Evolutionary conservation across 1,140 invertebrate genomes (phyloP), one percentile per base, ranked within the genome.

Genomic region (Dryas iulia): DNA sequence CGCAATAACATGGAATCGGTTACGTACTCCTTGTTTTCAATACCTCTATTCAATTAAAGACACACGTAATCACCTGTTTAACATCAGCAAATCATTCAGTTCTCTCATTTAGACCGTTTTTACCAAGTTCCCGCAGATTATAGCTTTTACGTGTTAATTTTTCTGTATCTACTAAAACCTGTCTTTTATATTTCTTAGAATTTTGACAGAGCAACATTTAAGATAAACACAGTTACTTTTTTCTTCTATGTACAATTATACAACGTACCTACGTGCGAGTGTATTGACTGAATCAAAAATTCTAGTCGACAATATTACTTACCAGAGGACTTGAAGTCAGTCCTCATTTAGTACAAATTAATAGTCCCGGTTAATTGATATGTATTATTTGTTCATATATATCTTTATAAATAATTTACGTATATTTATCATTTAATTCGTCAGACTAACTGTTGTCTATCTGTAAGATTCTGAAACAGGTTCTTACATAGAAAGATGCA

Each of bases 11-110:
- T 35, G 31, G 47, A 25, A 28, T 47, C 58, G 66, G 35, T 59
- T 53, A 57, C 69, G 61, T 63, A 35, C 68, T 63, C 59, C 63
- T 63, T 52, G 66, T 72, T 75, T 72, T 72, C 66, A 69, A 63
- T 26, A 7, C 70, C 59, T 75, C 66, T 75, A 64, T 75, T 72
- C 66, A 72, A 72, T 75, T 75, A 72, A 75, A 66, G 39, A 60
- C 61, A 64, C 66, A 35, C 69, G 53, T 70, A 70, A 76, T 70
- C 56, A 66, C 33, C 59, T 47, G 18, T 60, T 75, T 53, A 62
- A 69, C 56, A n/a, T 14, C 47, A 39, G 28, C 59, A 62, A 62
- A 52, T 62, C 59, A 53, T 62, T 62, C 35, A 52, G 47, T 25
- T 28, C 59, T 8, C 59, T 5, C 59, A 21, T 25, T 62, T 52